Evolutionary conservation across 2,888 invertebrate genomes (phyloP).

Genomic region (Eurois occulta): DNA sequence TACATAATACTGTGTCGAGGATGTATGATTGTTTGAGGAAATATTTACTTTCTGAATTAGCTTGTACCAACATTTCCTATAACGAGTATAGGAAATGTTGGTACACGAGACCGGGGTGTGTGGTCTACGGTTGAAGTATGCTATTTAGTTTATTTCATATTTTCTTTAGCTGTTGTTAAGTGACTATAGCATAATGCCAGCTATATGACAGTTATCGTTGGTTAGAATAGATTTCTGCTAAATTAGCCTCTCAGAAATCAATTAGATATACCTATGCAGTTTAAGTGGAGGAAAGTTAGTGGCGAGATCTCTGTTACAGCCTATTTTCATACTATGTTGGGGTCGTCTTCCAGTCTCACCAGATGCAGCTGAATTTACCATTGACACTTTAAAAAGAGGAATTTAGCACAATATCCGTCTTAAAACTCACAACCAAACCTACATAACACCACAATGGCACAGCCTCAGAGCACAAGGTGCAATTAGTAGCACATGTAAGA

Average conservation of each 20-base stretch:
- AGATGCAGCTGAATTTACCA: background rate
- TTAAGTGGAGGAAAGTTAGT: background rate
- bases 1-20: constrained; percentile 13
- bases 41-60: constrained; percentile 42
- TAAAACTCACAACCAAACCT: background rate
- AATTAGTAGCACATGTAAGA: constrained; percentile 49
- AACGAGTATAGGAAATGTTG: constrained; percentile 9
- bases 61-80: too few species aligned
- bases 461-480: constrained; percentile 29
- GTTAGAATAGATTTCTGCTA: background rate
- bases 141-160: background rate
- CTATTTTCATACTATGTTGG: background rate
- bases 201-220: background rate
- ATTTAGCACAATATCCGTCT: background rate
- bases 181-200: background rate
- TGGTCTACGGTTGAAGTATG: constrained; percentile 29
- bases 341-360: background rate
- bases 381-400: background rate
- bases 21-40: constrained; percentile 32
- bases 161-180: background rate
- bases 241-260: background rate
- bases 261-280: background rate
- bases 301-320: background rate
- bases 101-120: constrained; percentile 20
- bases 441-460: background rate